Conservation (phyloP, 1,140 invertebrate species). For the Cydia pomonella region DNA sequence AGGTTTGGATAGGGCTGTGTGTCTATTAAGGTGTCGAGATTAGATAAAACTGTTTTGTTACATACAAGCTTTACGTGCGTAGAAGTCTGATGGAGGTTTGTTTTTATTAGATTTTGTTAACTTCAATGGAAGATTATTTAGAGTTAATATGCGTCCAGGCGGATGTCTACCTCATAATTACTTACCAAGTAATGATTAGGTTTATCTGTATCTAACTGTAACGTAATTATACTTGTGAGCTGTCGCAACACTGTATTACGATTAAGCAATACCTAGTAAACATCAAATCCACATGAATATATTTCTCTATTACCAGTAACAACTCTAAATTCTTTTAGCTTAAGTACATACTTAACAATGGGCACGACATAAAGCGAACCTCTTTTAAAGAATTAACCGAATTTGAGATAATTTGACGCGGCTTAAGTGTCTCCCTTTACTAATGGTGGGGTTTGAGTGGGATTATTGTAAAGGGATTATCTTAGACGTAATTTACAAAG, state of each 20-base stretch:
- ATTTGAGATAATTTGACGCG: slow-evolving; percentile 15
- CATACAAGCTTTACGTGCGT: no score
- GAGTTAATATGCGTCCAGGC: no score
- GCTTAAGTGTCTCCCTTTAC: slow-evolving; percentile 23
- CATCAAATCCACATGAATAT: neutral
- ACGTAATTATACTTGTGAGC: neutral
- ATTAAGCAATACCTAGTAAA: neutral
- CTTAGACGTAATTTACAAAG: slow-evolving; percentile 52
- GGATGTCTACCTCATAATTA: no score
- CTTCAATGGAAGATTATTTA: no score
- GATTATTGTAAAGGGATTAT: slow-evolving; percentile 50
- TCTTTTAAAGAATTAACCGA: slow-evolving; percentile 21
- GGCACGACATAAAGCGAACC: neutral
- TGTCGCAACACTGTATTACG: neutral
- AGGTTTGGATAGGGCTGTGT: no score
- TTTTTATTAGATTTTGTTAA: no score
- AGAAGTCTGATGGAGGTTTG: no score
- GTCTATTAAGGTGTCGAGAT: no score
- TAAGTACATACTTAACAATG: neutral
- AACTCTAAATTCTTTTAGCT: neutral
- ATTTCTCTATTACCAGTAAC: neutral
- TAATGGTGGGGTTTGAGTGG: slow-evolving; percentile 45
- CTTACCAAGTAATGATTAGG: no score
- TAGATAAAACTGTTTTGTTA: no score
- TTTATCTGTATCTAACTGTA: no score